Conservation (phyloP, 37 sponge, comb jelly and placozoan species). For the Hormiphora californensis region DNA sequence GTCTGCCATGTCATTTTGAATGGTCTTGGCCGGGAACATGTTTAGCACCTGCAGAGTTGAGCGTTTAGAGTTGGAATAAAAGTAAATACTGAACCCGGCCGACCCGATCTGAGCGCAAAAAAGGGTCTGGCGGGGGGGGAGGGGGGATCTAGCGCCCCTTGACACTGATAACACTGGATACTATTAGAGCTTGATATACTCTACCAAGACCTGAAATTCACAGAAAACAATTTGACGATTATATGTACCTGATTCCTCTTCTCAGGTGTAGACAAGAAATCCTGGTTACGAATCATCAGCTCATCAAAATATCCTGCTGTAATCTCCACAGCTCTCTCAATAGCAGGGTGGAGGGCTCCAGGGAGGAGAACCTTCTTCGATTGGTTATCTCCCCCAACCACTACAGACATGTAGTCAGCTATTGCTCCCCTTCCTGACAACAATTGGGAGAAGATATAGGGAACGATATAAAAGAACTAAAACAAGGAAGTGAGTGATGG, state of each 20-base stretch:
- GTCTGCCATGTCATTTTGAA: background rate
- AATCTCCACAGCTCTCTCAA: conserved; percentile 58
- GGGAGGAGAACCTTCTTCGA: conserved; percentile 67
- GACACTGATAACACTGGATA: too few species aligned
- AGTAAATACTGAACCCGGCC: too few species aligned
- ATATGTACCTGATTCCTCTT: conserved; percentile 68
- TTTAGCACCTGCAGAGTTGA: background rate
- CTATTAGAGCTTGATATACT: too few species aligned
- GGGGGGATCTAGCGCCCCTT: too few species aligned
- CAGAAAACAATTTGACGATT: too few species aligned
- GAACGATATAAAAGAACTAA: too few species aligned
- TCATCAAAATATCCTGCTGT: conserved; percentile 60
- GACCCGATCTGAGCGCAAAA: too few species aligned
- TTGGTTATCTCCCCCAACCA: conserved; percentile 84
- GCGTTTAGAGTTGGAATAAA: too few species aligned
- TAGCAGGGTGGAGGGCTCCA: background rate
- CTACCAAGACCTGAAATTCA: too few species aligned
- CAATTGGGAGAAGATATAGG: too few species aligned
- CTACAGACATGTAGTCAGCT: conserved; percentile 85
- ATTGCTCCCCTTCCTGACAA: conserved; percentile 65
- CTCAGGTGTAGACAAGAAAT: conserved; percentile 63
- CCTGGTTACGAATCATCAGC: conserved; percentile 70
- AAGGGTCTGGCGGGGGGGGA: too few species aligned
- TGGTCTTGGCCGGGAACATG: background rate
- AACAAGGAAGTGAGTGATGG: too few species aligned